Conservation (phyloP, 2,797 vertebrate genomes). For the Enteromius unitaeniatus region DNA sequence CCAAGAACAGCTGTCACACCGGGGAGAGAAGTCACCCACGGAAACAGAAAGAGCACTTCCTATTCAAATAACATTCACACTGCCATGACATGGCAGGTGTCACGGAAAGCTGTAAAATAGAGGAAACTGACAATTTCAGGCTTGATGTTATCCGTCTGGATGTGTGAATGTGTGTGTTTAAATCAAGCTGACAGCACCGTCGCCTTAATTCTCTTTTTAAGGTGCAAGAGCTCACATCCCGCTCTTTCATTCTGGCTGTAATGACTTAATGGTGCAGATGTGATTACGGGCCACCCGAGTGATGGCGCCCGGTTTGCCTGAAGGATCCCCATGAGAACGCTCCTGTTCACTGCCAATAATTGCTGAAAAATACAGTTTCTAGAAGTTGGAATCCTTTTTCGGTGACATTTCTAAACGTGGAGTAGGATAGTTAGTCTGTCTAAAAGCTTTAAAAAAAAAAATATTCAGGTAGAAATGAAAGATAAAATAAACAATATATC, state of each 20-base stretch:
- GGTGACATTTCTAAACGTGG: background rate
- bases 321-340: constrained; percentile 49
- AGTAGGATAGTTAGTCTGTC: background rate
- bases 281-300: constrained; percentile 48
- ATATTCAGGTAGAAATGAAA: background rate
- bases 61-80: constrained; percentile 43
- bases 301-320: constrained; percentile 39
- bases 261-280: constrained; percentile 56
- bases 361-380: constrained; percentile 34
- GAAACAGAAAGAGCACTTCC: constrained; percentile 40
- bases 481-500: background rate
- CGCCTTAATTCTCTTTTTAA: constrained; percentile 57
- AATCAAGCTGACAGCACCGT: constrained; percentile 50
- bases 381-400: constrained; percentile 14
- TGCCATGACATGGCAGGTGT: constrained; percentile 36
- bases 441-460: background rate
- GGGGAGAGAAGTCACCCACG: constrained; percentile 62
- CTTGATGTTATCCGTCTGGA: constrained; percentile 46
- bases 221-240: constrained; percentile 41
- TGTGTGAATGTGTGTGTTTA: constrained; percentile 40
- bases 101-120: constrained; percentile 37
- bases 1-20: constrained; percentile 67
- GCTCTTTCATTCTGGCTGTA: constrained; percentile 42
- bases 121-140: constrained; percentile 36
- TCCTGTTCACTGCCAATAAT: background rate